Evolutionary conservation across 1,140 invertebrate species (phyloP).

Genomic region (Tetramorium parvispinum): DNA sequence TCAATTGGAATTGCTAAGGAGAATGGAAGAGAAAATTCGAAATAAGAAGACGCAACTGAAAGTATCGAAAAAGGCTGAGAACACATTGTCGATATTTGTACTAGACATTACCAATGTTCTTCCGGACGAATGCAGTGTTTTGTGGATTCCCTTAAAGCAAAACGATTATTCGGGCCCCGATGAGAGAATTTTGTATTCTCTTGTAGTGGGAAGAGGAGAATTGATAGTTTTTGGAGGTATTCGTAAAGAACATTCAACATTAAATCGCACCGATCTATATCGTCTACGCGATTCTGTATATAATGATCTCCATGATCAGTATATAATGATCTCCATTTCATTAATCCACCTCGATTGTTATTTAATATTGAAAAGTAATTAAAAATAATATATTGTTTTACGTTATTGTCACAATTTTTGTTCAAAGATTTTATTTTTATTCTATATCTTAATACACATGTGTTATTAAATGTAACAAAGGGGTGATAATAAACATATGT

Average conservation of each 20-base stretch:
- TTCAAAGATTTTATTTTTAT: constrained; percentile 18
- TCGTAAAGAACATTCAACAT: constrained; percentile 88
- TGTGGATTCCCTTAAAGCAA: constrained; percentile 91
- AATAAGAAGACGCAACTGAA: constrained; percentile 76
- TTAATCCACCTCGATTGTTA: constrained; percentile 90
- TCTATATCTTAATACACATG: neutral
- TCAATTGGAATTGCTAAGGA: constrained; percentile 87
- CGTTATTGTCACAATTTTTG: neutral
- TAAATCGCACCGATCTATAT: constrained; percentile 83
- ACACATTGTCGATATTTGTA: constrained; percentile 93
- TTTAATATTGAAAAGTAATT: constrained; percentile 85
- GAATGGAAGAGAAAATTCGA: constrained; percentile 87
- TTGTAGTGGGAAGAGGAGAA: constrained; percentile 95
- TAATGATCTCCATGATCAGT: too few species aligned
- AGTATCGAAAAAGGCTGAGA: constrained; percentile 79
- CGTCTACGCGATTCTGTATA: constrained; percentile 89
- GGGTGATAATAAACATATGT: neutral
- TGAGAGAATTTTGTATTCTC: constrained; percentile 95
- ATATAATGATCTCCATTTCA: constrained; percentile 93
- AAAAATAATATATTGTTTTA: constrained; percentile 15
- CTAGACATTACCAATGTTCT: constrained; percentile 92
- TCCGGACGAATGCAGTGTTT: constrained; percentile 88
- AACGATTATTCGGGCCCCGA: constrained; percentile 91
- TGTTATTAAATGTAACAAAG: neutral
- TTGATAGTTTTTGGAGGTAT: constrained; percentile 98